A percentile compares a stretch with the other conserved stretches of the same genome.
These are phyloP conservation scores for Euthynnus affinis DNA, from an alignment of 2,797 vertebrate genomes.

Conservation along the genomic window DNA sequence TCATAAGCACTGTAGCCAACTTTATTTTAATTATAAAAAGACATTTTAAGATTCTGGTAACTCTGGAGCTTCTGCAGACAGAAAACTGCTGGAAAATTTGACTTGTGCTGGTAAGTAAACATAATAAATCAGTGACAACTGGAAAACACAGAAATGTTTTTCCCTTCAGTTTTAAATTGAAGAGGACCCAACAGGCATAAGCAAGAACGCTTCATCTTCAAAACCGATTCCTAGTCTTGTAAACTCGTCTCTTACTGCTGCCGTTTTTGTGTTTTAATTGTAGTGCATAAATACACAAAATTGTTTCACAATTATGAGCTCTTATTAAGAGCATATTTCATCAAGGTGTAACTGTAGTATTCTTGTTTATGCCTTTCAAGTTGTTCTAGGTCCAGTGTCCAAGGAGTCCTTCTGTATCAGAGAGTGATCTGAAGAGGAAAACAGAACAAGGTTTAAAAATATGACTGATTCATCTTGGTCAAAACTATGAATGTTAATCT, in stretches of 20 bases:
- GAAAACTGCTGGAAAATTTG: background rate
- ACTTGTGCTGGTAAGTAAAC: slow-evolving; percentile 40
- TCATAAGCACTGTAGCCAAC: background rate
- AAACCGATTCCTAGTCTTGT: slow-evolving; percentile 4
- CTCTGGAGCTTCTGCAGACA: background rate
- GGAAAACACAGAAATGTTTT: slow-evolving; percentile 18
- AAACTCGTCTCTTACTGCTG: background rate
- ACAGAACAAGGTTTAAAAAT: background rate
- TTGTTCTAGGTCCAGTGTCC: slow-evolving; percentile 24
- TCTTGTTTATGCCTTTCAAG: slow-evolving; percentile 44
- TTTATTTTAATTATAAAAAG: background rate
- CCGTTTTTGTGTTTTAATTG: slow-evolving; percentile 20
- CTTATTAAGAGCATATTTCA: slow-evolving; percentile 66
- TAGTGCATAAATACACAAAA: slow-evolving; percentile 55
- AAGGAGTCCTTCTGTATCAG: slow-evolving; percentile 17
- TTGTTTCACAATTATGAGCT: slow-evolving; percentile 46
- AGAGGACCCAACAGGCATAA: slow-evolving; percentile 22
- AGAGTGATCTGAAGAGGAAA: slow-evolving; percentile 31
- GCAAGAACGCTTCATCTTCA: slow-evolving; percentile 32
- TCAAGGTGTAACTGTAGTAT: slow-evolving; percentile 23
- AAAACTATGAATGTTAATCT: background rate
- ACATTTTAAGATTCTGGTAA: background rate
- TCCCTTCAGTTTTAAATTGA: slow-evolving; percentile 4
- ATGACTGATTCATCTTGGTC: background rate
- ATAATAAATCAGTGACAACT: slow-evolving; percentile 23